Base-by-base conservation (phyloP, 2,113 vertebrate species). In the Nycticryphes semicollaris region DNA sequence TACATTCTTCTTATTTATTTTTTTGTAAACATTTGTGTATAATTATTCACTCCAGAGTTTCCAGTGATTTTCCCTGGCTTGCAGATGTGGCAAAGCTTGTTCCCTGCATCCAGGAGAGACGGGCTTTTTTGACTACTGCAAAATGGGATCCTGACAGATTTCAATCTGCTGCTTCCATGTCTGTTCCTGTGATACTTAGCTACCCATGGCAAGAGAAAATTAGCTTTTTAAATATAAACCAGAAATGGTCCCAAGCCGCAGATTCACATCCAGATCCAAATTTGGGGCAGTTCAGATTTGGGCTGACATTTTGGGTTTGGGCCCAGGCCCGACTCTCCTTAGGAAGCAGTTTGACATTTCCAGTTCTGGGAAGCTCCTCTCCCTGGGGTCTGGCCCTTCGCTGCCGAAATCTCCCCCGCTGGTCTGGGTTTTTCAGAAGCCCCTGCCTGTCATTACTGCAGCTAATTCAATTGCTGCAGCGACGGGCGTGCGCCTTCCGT, bases 41-140 rank as follows among this genome's bases (percentile, higher is more conserved):
- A 97, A 96, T 96, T 95, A 94, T 92, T 96, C 84, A 85, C 50
- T 95, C 68, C 88, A 90, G 93, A 90, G 86, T 97, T 97, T 92
- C 76, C 93, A 94, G 75, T 64, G 62, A 92, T 97, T 94, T 94
- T 92, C 86, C 81, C 93, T 94, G 93, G 78, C 94, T 91, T 12
- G 8, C 89, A 96, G 94, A 95, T 94, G 87, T 81, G 68, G 72
- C 54, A 74, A 86, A 83, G 45, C 43, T 76, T 74, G 31, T 56
- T 87, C 90, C 54, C 59, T 41, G 21, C 47, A 68, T 90, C 48
- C 69, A 78, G 83, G 80, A 84, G 90, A 75, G 51, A 79, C 57
- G 23, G 6, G 2, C 11, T 76, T 78, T 95, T 85, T 56, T 0
- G 8, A 83, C 92, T 70, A 74, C 82, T 96, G 76, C 93, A 88